Conservation (phyloP, 2,113 vertebrate species). For the Stictonetta naevosa region DNA sequence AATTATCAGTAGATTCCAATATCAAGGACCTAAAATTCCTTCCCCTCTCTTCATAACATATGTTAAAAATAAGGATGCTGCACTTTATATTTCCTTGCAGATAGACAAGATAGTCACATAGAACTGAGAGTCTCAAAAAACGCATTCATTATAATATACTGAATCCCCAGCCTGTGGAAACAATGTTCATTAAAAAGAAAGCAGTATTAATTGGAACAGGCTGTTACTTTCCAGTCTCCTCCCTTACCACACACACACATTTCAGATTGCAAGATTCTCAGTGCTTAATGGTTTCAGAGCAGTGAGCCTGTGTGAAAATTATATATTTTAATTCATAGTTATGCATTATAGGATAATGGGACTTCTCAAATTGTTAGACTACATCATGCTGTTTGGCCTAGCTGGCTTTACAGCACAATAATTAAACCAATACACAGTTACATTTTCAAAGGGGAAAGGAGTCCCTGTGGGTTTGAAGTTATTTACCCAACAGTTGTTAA, state of each 20-base stretch:
- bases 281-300: constrained; percentile 16
- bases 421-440: constrained; percentile 46
- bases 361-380: constrained; percentile 44
- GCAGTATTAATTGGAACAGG: constrained; percentile 47
- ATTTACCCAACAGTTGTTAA: constrained; percentile 67
- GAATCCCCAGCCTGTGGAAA: background rate
- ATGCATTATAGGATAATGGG: constrained; percentile 23
- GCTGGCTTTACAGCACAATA: constrained; percentile 25
- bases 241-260: constrained; percentile 63
- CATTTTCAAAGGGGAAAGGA: constrained; percentile 61
- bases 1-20: background rate
- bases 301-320: constrained; percentile 36
- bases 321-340: constrained; percentile 46
- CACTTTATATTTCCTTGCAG: background rate
- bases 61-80: background rate
- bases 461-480: constrained; percentile 42
- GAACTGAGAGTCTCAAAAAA: constrained; percentile 5
- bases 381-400: constrained; percentile 54
- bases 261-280: constrained; percentile 33
- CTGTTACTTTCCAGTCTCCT: constrained; percentile 58
- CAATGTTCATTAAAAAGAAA: constrained; percentile 51
- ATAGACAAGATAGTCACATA: background rate
- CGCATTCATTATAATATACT: background rate
- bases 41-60: background rate
- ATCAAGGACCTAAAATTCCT: background rate